These are phyloP conservation scores for Serinus canaria DNA, from an alignment of 2,113 vertebrate genomes.

Conservation along the genomic window DNA sequence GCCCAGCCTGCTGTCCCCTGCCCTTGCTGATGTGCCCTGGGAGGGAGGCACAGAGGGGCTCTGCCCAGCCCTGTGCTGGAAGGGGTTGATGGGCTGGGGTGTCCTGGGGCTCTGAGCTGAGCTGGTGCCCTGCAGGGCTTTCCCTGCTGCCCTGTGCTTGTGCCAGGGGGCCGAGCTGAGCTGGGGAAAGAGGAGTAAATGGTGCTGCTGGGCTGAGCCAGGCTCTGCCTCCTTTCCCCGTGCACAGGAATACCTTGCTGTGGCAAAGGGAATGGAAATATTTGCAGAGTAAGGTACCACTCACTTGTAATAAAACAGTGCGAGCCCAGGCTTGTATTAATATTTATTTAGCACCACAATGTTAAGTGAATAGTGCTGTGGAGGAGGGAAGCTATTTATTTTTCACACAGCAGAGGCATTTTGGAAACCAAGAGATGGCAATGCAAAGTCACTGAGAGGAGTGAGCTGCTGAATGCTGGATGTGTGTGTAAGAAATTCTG, in stretches of 20 bases:
- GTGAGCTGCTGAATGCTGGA: neutral
- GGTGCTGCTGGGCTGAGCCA: neutral
- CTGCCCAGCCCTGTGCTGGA: neutral
- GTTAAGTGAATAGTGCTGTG: neutral
- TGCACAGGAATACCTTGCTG: neutral
- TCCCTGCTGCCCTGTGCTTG: neutral
- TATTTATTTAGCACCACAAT: conserved; percentile 30
- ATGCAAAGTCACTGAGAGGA: neutral
- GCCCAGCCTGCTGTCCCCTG: neutral
- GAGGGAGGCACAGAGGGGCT: neutral
- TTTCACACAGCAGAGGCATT: conserved; percentile 46
- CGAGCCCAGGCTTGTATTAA: conserved; percentile 13
- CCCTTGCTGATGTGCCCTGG: accelerated
- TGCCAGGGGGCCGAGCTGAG: neutral
- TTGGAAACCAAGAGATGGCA: conserved; percentile 27
- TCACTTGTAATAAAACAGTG: neutral
- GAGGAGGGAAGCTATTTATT: conserved; percentile 41
- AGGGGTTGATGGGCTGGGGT: neutral
- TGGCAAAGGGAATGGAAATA: neutral
- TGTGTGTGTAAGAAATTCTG: neutral
- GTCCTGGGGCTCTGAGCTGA: accelerated
- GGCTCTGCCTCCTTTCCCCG: neutral
- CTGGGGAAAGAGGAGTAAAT: neutral
- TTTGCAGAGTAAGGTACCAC: conserved; percentile 36
- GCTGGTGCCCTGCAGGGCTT: neutral